Percentiles rank a stretch among this genome's conserved stretches.
Evolutionary conservation across 1,140 invertebrate genomes (phyloP).

Genomic region (Vanessa atalanta): DNA sequence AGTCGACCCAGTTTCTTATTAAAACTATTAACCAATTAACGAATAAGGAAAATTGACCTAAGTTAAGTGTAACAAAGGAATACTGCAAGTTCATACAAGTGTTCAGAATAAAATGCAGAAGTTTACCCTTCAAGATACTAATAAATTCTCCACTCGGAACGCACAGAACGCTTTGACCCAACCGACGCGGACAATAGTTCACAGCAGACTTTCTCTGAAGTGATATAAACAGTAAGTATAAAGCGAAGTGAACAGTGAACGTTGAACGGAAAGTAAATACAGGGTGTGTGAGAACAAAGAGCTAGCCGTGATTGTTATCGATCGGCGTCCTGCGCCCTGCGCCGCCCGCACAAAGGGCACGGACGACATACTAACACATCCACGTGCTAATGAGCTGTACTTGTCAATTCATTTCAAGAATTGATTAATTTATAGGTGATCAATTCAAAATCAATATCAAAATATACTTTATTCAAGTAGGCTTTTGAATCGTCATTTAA

Average conservation of each 20-base stretch:
- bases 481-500: too few relatives aligned
- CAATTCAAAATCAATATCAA: neutral
- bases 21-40: too few relatives aligned
- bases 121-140: too few relatives aligned
- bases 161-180: too few relatives aligned
- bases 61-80: too few relatives aligned
- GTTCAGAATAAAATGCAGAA: too few relatives aligned
- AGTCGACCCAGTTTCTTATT: too few relatives aligned
- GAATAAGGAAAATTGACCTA: too few relatives aligned
- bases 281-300: conserved; percentile 36
- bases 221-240: conserved; percentile 7
- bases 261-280: conserved; percentile 23
- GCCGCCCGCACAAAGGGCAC: conserved; percentile 21
- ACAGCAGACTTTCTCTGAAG: conserved; percentile 4
- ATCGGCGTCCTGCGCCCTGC: conserved; percentile 41
- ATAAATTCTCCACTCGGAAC: too few relatives aligned
- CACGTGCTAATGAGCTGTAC: conserved; percentile 16
- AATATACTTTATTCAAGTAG: too few relatives aligned
- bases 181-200: neutral
- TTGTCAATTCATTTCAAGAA: neutral
- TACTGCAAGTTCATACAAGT: too few relatives aligned
- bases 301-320: conserved; percentile 42
- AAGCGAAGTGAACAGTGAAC: conserved; percentile 5
- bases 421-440: neutral
- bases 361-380: neutral